Evolutionary conservation across 2,888 invertebrate genomes (phyloP), one percentile per base, ranked within the genome.

Genomic region (Drosophila parthenogenetica): DNA sequence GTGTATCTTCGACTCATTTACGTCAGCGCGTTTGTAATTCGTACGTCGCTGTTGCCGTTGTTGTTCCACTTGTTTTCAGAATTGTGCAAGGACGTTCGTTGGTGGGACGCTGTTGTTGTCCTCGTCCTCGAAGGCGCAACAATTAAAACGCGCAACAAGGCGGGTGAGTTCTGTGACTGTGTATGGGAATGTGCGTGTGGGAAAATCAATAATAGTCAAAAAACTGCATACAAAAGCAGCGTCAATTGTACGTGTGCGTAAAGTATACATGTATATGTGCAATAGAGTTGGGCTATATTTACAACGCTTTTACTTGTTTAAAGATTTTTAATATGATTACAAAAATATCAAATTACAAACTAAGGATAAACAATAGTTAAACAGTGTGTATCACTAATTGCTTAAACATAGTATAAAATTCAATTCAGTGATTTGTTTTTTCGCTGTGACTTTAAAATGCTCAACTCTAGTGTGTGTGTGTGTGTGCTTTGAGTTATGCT

Each of bases 91-190:
- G 76, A 76, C 76, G 64, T 57, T 35, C 35, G 35, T 13, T 49
- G 50, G 40, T 77, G 57, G 49, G 69, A 75, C 75, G 61, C 61
- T 78, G 55, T 25, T 62, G 32, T 48, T 57, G 63, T 57, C 39
- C 69, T 65, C 64, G 83, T 73, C 82, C 82, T 76, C 58, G 64
- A 61, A 86, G 69, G 83, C 89, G 83, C 89, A 84, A 88, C 87
- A 88, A 88, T 86, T 88, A 77, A 51, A 69, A 77, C 69, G 75
- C 79, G 66, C 70, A 81, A 79, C 87, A 89, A 77, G 79, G 65
- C 68, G 50, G 66, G 79, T 79, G 62, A 66, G 63, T 59, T 40
- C n/a, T 29, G 37, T 65, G 50, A 45, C 40, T 63, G 40, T 60
- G 57, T 58, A 62, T 49, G 57, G 39, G 45, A 62, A 13, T 25